Evolutionary conservation across 2,888 invertebrate genomes (phyloP).

Genomic region (Furcula furcula): DNA sequence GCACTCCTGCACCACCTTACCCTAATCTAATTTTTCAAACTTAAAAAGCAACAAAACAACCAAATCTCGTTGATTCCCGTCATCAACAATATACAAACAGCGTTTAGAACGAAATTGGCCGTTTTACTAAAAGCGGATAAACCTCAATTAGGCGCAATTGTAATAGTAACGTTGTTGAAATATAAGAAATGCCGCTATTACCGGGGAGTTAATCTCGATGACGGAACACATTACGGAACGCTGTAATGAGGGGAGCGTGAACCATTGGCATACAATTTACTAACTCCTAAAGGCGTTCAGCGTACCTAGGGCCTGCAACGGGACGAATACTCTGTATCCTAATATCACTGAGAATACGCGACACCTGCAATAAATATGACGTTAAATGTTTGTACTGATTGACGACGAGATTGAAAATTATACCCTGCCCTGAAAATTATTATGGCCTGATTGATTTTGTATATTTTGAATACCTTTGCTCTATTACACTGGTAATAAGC

Average conservation of each 20-base stretch:
- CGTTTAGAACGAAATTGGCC: constrained; percentile 69
- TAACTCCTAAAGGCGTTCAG: constrained; percentile 68
- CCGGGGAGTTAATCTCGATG: constrained; percentile 76
- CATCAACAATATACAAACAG: constrained; percentile 52
- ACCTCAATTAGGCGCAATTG: constrained; percentile 75
- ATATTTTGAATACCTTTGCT: too few relatives aligned
- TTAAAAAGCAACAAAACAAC: constrained; percentile 20
- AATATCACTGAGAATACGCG: too few relatives aligned
- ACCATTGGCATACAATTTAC: constrained; percentile 66
- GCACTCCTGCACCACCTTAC: too few relatives aligned
- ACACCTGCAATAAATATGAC: too few relatives aligned
- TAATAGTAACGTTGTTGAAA: constrained; percentile 73
- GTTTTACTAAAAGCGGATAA: constrained; percentile 77
- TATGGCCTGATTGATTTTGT: too few relatives aligned
- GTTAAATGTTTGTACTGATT: too few relatives aligned
- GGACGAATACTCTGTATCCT: neutral
- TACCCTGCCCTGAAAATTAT: too few relatives aligned
- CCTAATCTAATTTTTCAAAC: neutral
- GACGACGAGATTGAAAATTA: too few relatives aligned
- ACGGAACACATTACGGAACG: constrained; percentile 73
- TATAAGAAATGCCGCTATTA: constrained; percentile 68
- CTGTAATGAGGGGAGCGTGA: constrained; percentile 75
- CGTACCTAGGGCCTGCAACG: constrained; percentile 14
- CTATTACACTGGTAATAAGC: too few relatives aligned
- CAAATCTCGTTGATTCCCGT: constrained; percentile 45